phyloP scores from a whole-genome alignment of 2,888 invertebrate genomes.

The Machimus rusticus region DNA sequence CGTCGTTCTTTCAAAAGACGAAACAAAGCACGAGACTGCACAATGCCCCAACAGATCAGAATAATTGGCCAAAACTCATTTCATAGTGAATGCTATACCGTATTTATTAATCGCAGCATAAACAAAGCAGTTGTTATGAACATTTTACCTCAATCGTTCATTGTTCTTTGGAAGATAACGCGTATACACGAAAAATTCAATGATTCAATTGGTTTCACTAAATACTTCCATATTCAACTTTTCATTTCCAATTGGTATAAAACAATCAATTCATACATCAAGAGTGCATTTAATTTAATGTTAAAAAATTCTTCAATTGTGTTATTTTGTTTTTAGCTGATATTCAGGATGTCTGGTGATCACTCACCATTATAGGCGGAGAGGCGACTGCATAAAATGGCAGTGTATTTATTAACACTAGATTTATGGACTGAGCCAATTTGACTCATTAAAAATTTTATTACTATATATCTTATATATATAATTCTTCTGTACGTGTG shows the following conservation, averaged over 20 bases:
- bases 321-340: not conserved
- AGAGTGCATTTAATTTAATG: not conserved
- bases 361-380: too few relatives aligned
- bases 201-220: not conserved
- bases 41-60: not conserved
- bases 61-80: not conserved
- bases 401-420: too few relatives aligned
- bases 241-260: not conserved
- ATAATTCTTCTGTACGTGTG: too few relatives aligned
- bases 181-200: not conserved
- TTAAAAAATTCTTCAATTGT: not conserved
- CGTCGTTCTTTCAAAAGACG: not conserved
- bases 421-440: too few relatives aligned
- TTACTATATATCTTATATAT: too few relatives aligned
- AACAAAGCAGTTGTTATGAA: not conserved
- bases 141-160: not conserved
- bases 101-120: not conserved
- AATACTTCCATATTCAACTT: not conserved
- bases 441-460: too few relatives aligned
- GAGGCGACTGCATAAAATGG: too few relatives aligned
- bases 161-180: not conserved
- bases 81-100: not conserved
- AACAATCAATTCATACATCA: not conserved
- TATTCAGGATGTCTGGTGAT: not conserved
- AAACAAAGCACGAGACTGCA: not conserved